Conservation (phyloP, 1,140 invertebrate species). For the Drosophila watanabei region DNA sequence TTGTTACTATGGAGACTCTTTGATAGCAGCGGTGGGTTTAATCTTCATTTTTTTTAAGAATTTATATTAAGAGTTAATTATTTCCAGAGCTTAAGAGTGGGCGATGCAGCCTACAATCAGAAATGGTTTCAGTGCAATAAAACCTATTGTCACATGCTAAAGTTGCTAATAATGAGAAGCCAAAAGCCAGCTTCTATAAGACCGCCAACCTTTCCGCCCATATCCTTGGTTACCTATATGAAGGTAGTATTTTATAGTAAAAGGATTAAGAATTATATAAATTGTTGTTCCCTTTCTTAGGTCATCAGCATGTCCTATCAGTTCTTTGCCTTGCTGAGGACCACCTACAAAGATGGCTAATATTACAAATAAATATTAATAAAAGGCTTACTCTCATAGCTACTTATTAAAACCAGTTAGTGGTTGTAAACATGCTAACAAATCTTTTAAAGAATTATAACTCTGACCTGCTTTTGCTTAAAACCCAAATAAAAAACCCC, state of each 20-base stretch:
- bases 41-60: too few species aligned
- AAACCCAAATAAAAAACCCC: background rate
- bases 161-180: slow-evolving; percentile 69
- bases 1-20: slow-evolving; percentile 73
- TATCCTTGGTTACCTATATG: slow-evolving; percentile 80
- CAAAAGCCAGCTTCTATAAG: slow-evolving; percentile 73
- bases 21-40: slow-evolving; percentile 57
- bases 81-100: slow-evolving; percentile 62
- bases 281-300: slow-evolving; percentile 7
- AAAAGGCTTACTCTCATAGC: too few species aligned
- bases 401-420: background rate
- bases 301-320: slow-evolving; percentile 81
- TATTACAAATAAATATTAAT: slow-evolving; percentile 1
- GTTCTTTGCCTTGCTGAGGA: slow-evolving; percentile 68
- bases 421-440: background rate
- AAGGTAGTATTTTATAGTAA: slow-evolving; percentile 47
- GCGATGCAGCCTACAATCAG: slow-evolving; percentile 81
- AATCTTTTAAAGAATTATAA: background rate
- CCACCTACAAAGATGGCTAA: slow-evolving; percentile 54
- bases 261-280: background rate
- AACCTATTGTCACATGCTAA: slow-evolving; percentile 63
- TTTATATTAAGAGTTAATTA: too few species aligned
- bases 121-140: slow-evolving; percentile 75
- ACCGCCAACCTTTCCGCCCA: slow-evolving; percentile 77
- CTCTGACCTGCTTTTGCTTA: background rate